Base-by-base conservation (phyloP, 2,888 invertebrate species). In the Plusia festucae region DNA sequence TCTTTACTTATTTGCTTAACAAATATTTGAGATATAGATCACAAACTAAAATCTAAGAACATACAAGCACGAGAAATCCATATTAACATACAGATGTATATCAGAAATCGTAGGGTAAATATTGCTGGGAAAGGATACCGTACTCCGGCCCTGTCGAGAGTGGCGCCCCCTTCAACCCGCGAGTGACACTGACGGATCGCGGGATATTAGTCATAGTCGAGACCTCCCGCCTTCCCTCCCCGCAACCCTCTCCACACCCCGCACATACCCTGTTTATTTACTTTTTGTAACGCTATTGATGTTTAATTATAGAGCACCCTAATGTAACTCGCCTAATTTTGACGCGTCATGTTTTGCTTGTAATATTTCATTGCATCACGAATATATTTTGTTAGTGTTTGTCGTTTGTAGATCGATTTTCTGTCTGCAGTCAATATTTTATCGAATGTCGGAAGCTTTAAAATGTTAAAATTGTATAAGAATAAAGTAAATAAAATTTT, bases 161-260 rank as follows among this genome's bases (percentile, higher is more conserved):
- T 89, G 86, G 91, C 90, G 90, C 91, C 91, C 92, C 90, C 91
- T 87, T 87, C 88, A 86, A 84, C 88, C 92, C 91, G 89, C 91
- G 90, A 92, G 90, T 93, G 96, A 96, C 96, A 96, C 95, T 96
- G 96, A 96, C 96, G 96, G 95, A 96, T 96, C 95, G 96, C 91
- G 93, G 90, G 90, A 93, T 95, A 96, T 96, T 96, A 96, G 96
- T 96, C 96, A 96, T 96, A 96, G 96, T 95, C 95, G 93, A 90
- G 91, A 89, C 93, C 93, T 89, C 91, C 84, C 84, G 78, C 79
- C 76, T 81, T 78, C 87, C 77, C 85, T 92, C 93, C 92, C 92
- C 92, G 88, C 90, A 89, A 88, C 92, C 90, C 92, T 86, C 91
- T 90, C 87, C 89, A 92, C 92, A 89, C 88, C 88, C 81, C 78